A percentile compares a stretch with the other conserved stretches of the same genome.
Conservation (phyloP, 2,888 invertebrate genomes). For the Electrophaes corylata region DNA sequence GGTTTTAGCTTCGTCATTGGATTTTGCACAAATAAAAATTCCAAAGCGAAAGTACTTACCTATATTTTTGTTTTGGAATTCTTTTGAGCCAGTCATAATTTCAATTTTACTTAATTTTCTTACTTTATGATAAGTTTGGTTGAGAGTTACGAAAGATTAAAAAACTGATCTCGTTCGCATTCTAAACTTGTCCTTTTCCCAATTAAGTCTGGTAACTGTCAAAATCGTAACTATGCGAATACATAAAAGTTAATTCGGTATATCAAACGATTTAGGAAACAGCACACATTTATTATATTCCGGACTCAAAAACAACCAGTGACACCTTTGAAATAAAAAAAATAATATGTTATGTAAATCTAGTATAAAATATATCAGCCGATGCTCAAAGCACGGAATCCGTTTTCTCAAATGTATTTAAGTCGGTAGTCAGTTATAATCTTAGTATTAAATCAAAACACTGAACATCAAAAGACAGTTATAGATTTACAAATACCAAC, state of each 20-base stretch:
- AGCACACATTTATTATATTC: neutral
- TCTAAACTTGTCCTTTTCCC: neutral
- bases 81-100: neutral
- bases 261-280: neutral
- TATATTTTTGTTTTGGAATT: neutral
- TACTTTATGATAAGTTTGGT: too few relatives aligned
- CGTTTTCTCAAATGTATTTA: constrained; percentile 33
- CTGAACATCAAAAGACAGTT: constrained; percentile 59
- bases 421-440: constrained; percentile 46
- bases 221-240: neutral
- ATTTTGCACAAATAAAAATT: constrained; percentile 5
- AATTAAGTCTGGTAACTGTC: neutral
- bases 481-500: constrained; percentile 56
- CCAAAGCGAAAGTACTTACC: too few relatives aligned
- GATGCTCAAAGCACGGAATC: constrained; percentile 25
- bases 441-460: constrained; percentile 54
- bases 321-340: constrained; percentile 11
- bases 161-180: neutral
- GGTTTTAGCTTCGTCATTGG: neutral
- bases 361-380: constrained; percentile 22
- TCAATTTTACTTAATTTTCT: neutral
- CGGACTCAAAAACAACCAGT: constrained; percentile 3
- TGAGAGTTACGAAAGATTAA: too few relatives aligned
- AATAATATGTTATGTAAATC: constrained; percentile 11
- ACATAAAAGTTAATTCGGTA: neutral